phyloP scores from a whole-genome alignment of 1,140 invertebrate genomes.

The Fopius arisanus region DNA sequence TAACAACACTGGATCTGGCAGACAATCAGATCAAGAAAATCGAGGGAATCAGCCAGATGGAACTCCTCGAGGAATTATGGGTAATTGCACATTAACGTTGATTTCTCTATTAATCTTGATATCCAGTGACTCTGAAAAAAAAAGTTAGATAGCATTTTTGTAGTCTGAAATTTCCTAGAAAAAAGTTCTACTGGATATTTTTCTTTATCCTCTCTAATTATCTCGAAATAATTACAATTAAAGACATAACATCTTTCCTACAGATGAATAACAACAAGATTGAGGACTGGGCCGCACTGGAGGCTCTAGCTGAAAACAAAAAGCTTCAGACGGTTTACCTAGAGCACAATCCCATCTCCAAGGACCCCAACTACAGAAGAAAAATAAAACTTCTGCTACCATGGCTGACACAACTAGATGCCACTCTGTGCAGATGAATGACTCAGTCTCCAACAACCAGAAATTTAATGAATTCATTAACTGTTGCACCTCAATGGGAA shows the following conservation, averaged over 20 bases:
- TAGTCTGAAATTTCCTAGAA: no score
- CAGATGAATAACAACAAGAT: slow-evolving; percentile 94
- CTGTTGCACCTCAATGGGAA: neutral
- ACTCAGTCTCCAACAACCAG: neutral
- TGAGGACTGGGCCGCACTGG: slow-evolving; percentile 84
- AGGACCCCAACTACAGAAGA: slow-evolving; percentile 86
- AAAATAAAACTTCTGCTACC: slow-evolving; percentile 91
- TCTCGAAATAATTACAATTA: no score
- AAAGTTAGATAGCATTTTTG: no score
- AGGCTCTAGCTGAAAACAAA: slow-evolving; percentile 77
- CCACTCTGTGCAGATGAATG: slow-evolving; percentile 81
- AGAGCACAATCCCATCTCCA: slow-evolving; percentile 89
- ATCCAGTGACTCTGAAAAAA: no score
- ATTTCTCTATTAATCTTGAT: no score
- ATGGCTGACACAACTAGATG: slow-evolving; percentile 91
- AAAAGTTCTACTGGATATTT: no score
- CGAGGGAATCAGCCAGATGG: slow-evolving; percentile 80
- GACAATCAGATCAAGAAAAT: slow-evolving; percentile 86
- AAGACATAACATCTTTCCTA: no score
- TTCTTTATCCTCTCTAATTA: no score
- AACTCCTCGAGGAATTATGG: slow-evolving; percentile 91
- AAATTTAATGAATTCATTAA: neutral
- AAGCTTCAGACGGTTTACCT: slow-evolving; percentile 91
- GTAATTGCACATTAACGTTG: slow-evolving; percentile 65
- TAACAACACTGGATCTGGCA: slow-evolving; percentile 91